These are phyloP conservation scores for Porites australiensis DNA, from an alignment of 64 coral and sea anemone genomes.

Conservation along the genomic window DNA sequence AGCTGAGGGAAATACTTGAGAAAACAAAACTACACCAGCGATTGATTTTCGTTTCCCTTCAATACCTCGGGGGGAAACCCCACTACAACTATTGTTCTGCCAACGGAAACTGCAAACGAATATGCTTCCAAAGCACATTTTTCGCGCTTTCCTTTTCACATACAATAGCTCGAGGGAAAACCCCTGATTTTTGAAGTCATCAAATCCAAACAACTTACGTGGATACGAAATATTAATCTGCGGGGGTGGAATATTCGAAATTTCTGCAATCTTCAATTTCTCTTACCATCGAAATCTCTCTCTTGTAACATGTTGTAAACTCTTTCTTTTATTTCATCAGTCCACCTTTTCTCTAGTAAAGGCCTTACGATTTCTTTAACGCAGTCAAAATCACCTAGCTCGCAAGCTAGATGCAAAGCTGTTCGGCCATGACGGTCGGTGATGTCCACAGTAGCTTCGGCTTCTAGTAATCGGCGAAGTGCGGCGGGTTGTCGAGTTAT, in stretches of 20 bases:
- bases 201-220: neutral
- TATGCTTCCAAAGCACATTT: constrained; percentile 15
- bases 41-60: constrained; percentile 1
- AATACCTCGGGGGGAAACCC: neutral
- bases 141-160: neutral
- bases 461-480: constrained; percentile 5
- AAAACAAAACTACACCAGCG: constrained; percentile 1
- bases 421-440: constrained; percentile 75
- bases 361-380: constrained; percentile 75
- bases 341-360: constrained; percentile 64
- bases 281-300: constrained; percentile 60
- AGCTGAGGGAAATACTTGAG: neutral
- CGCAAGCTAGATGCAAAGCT: constrained; percentile 85
- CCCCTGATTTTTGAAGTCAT: constrained; percentile 25
- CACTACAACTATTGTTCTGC: neutral
- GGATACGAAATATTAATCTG: neutral
- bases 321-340: constrained; percentile 58
- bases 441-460: constrained; percentile 26
- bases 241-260: too few relatives aligned
- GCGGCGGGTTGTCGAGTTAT: constrained; percentile 58
- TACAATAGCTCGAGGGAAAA: neutral
- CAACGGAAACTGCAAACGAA: neutral
- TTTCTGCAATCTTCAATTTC: neutral
- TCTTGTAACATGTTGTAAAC: constrained; percentile 57
- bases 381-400: constrained; percentile 62